Evolutionary conservation across 2,113 vertebrate genomes (phyloP), one percentile per base, ranked within the genome.

Genomic region (Misgurnus mizolepis): DNA sequence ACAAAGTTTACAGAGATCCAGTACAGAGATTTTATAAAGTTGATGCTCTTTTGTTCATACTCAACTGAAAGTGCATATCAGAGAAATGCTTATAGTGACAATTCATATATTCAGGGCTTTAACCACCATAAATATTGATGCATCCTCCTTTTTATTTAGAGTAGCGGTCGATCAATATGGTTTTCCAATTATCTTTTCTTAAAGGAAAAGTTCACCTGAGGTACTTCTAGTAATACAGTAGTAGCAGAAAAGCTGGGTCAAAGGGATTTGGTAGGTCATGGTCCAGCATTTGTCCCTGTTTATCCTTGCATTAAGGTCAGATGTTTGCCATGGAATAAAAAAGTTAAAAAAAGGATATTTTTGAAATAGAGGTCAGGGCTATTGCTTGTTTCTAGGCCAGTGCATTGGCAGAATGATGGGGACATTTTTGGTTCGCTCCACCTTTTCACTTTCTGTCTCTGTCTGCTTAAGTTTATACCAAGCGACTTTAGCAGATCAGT

Each of bases 351-450:
- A 4, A 49, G 17, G 71, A 76, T 49, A 22, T 43, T 78, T 70
- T 7, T 41, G 65, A 62, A 27, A 64, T 74, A 7, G 61, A 81
- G 80, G 80, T 76, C 58, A 84, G 22, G 61, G 79, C 27, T 34
- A 34, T 34, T 34, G 27, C 43, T 34, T 4, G 27, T 82, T 82
- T 79, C 27, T 76, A 79, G 77, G 80, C 56, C 70, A 73, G 60
- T 34, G 49, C 65, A 58, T 81, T 68, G 70, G 55, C 62, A 53
- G 14, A 50, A 72, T 43, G 53, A 76, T 61, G 49, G 22, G 2
- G 10, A 27, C 56, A 47, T 41, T 40, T 53, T 7, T n/a, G 41
- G 39, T 43, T 65, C 27, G 39, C 14, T 76, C 18, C 64, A 50
- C 64, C 6, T 76, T 45, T 67, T 79, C 41, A 27, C 62, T 68